These are phyloP conservation scores for Acanthornis magna DNA, from an alignment of 2,797 vertebrate species.

Conservation along the genomic window DNA sequence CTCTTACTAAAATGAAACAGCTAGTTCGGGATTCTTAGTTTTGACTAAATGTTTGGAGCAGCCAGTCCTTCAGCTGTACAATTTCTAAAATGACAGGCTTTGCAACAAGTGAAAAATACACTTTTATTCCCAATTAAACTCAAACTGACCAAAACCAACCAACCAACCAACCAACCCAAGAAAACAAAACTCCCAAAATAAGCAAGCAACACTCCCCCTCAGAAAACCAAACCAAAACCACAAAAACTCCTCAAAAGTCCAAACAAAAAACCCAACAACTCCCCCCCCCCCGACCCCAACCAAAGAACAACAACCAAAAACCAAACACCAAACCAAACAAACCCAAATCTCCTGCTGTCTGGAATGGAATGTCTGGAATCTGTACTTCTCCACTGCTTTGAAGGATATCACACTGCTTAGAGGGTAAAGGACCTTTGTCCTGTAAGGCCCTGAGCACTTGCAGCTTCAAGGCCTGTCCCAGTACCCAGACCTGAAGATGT, in stretches of 20 bases:
- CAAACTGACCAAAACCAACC: background rate
- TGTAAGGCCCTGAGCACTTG: background rate
- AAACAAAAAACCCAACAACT: too few species aligned
- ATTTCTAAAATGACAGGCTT: background rate
- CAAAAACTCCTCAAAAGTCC: too few species aligned
- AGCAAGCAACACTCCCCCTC: fast-evolving
- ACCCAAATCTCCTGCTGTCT: background rate
- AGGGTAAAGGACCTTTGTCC: background rate
- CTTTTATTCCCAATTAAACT: background rate
- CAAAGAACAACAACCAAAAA: background rate
- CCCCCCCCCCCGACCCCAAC: too few species aligned
- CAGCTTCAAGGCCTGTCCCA: background rate
- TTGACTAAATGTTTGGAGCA: background rate
- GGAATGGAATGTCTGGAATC: background rate
- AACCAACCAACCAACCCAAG: background rate
- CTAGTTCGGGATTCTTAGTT: background rate
- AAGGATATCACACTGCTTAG: background rate
- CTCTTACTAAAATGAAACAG: background rate
- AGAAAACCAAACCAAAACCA: background rate
- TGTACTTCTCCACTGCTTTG: background rate
- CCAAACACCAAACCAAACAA: background rate
- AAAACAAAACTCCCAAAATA: background rate
- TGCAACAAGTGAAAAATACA: background rate
- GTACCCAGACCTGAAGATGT: background rate
- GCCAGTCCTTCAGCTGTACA: background rate